Evolutionary conservation across 2,797 vertebrate genomes (phyloP).

Genomic region (Parauchenoglanis ngamensis): DNA sequence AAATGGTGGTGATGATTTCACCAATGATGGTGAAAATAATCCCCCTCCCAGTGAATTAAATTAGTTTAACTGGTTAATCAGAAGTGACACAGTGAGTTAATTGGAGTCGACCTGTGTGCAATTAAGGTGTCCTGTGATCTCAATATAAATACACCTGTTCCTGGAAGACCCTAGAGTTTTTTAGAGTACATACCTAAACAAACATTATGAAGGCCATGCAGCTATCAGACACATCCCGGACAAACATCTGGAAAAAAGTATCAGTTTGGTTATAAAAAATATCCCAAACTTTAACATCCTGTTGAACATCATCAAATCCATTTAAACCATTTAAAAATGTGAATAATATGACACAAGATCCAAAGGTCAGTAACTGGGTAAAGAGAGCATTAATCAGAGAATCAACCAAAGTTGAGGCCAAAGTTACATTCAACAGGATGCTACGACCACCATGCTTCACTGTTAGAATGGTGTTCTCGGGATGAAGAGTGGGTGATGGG

Average conservation of each 20-base stretch:
- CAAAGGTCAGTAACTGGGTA: not conserved
- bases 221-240: not conserved
- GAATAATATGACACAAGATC: not conserved
- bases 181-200: not conserved
- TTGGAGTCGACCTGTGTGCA: not conserved
- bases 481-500: not conserved
- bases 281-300: not conserved
- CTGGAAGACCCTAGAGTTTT: not conserved
- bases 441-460: not conserved
- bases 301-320: not conserved
- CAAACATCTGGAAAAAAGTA: not conserved
- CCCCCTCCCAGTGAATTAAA: too few relatives aligned
- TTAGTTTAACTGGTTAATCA: not conserved
- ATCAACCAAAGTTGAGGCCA: not conserved
- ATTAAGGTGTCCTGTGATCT: too few relatives aligned
- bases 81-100: not conserved
- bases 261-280: not conserved
- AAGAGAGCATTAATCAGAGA: not conserved
- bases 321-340: not conserved
- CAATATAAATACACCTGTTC: too few relatives aligned
- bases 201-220: not conserved
- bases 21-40: too few relatives aligned
- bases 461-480: not conserved
- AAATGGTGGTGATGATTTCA: too few relatives aligned
- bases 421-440: not conserved